Evolutionary conservation across 1,140 invertebrate species (phyloP), one percentile per base, ranked within the genome.

Genomic region (Euglossa dilemma): DNA sequence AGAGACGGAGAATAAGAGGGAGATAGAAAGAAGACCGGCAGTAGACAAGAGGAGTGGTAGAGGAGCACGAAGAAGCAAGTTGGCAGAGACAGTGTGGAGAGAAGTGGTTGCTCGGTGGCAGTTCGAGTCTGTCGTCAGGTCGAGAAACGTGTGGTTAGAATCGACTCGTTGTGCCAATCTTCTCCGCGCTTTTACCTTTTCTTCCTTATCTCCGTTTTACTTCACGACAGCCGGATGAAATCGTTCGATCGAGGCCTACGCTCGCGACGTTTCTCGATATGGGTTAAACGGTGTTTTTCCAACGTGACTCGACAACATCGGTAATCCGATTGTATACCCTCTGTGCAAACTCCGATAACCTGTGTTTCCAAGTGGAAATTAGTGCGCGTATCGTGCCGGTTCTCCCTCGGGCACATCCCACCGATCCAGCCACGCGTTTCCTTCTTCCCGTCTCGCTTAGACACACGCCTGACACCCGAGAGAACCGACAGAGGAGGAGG

Each of bases 41-140:
- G 80, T 57, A 73, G 76, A 66, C 64, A 59, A 25, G 54, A 43
- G 54, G 52, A 73, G 71, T 23, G 78, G 70, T 45, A 63, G 70
- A 70, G 75, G 71, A 57, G 63, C 77, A 64, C 76, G 66, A 64
- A 76, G 86, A 66, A 85, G 57, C 84, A 70, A 83, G 87, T 84
- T 85, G 86, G 85, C 77, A 83, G 80, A 77, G 85, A 76, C 69
- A 61, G 79, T 36, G 63, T 50, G n/a, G 79, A 78, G 69, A 77
- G 84, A 83, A 74, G 66, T n/a, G 77, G 56, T 69, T 76, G 83
- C 80, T 69, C 69, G 47, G 63, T 63, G 69, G 69, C 81, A 81
- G 81, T 73, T 73, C 61, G 74, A 87, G 70, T 83, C 63, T 83
- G 77, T 74, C 85, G 80, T 76, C 67, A 50, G 70, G 57, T 56